phyloP scores from a whole-genome alignment of 2,113 vertebrate genomes.

The Otus sunia region DNA sequence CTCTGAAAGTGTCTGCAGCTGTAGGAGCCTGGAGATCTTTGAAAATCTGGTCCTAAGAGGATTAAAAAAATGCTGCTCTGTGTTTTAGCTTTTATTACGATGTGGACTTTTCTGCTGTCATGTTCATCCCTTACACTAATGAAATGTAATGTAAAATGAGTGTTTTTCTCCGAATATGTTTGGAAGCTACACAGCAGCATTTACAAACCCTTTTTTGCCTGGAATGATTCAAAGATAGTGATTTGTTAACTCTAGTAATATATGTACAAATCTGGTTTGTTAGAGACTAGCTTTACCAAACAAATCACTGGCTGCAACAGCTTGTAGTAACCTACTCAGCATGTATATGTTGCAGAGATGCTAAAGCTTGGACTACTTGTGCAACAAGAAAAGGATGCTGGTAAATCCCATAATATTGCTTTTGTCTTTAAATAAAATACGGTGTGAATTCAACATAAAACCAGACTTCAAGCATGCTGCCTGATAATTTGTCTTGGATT shows the following conservation, averaged over 20 bases:
- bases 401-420: neutral
- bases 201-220: neutral
- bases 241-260: neutral
- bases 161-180: neutral
- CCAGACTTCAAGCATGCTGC: neutral
- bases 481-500: constrained; percentile 26
- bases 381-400: neutral
- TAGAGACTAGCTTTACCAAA: neutral
- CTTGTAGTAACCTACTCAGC: neutral
- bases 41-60: neutral
- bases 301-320: neutral
- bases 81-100: neutral
- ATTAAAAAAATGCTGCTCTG: neutral
- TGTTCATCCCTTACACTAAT: neutral
- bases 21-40: neutral
- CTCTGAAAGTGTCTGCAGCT: neutral
- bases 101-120: neutral
- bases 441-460: constrained; percentile 12
- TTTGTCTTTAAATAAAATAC: constrained; percentile 37
- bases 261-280: neutral
- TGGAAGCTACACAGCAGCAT: neutral
- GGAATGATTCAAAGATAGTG: neutral
- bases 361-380: neutral
- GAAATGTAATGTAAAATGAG: neutral
- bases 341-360: neutral